Conservation (phyloP, 2,797 vertebrate genomes). For the Sebastes cheni region DNA sequence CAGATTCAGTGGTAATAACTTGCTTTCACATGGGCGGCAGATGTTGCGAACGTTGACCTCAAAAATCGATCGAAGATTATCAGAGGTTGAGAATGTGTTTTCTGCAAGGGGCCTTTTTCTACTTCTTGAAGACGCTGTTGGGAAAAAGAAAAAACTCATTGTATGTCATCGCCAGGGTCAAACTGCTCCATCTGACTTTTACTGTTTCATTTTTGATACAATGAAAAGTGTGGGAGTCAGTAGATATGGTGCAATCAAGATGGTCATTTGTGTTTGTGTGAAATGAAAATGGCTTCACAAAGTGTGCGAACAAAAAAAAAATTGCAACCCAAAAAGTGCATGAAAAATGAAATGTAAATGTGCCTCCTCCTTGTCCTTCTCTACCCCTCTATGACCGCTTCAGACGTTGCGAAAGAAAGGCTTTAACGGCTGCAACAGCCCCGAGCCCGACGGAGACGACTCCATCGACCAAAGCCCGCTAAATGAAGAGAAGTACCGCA, state of each 20-base stretch:
- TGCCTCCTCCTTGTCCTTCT: slow-evolving; percentile 58
- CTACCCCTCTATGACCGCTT: slow-evolving; percentile 66
- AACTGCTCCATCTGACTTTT: slow-evolving; percentile 25
- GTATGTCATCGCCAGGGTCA: slow-evolving; percentile 39
- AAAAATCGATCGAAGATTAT: slow-evolving; percentile 38
- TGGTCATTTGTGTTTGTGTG: slow-evolving; percentile 27
- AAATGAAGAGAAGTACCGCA: slow-evolving; percentile 95
- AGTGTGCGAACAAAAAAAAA: neutral
- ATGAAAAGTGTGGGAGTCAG: slow-evolving; percentile 37
- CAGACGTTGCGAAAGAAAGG: slow-evolving; percentile 99
- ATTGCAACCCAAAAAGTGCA: slow-evolving; percentile 21
- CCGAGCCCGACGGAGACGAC: slow-evolving; percentile 96
- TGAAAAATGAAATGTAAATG: slow-evolving; percentile 56
- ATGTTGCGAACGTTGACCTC: slow-evolving; percentile 37
- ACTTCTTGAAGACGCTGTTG: neutral
- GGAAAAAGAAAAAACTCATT: neutral
- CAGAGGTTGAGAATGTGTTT: slow-evolving; percentile 24
- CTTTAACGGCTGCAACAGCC: slow-evolving; percentile 99
- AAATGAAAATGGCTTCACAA: slow-evolving; percentile 8
- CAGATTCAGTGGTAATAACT: slow-evolving; percentile 17
- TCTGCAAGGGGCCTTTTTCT: neutral
- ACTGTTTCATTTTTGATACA: slow-evolving; percentile 25
- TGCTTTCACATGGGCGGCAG: slow-evolving; percentile 35
- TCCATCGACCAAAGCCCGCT: slow-evolving; percentile 98
- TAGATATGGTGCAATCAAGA: neutral